Conservation (phyloP, 2,113 vertebrate species). For the Actinemys pallida region DNA sequence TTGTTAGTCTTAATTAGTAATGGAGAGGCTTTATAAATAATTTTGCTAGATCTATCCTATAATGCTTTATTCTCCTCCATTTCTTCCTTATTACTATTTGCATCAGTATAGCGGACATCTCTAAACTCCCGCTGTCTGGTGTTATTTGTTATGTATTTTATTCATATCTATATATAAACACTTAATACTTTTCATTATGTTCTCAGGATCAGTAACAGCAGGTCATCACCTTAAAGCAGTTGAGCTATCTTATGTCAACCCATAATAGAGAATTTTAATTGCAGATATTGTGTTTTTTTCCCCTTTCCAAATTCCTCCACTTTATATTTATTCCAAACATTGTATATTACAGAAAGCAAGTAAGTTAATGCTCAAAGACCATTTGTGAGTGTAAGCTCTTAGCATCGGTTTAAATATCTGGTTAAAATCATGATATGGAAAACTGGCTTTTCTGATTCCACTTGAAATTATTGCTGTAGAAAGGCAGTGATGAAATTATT, state of each 20-base stretch:
- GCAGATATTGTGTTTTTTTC: slow-evolving; percentile 24
- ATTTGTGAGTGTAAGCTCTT: not conserved
- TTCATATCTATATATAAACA: slow-evolving; percentile 65
- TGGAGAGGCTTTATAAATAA: not conserved
- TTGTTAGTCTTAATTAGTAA: not conserved
- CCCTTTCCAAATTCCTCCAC: not conserved
- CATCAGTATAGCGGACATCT: slow-evolving; percentile 38
- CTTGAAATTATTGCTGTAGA: slow-evolving; percentile 1
- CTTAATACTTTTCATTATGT: slow-evolving; percentile 58
- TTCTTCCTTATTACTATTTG: slow-evolving; percentile 22
- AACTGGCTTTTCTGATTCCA: not conserved
- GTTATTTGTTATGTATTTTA: slow-evolving; percentile 51
- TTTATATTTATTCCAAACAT: not conserved
- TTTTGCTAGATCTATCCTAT: slow-evolving; percentile 43
- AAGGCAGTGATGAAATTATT: not conserved
- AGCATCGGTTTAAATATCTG: not conserved
- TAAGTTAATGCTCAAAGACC: not conserved
- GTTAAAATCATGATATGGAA: not conserved
- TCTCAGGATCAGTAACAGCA: slow-evolving; percentile 60
- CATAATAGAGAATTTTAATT: slow-evolving; percentile 29
- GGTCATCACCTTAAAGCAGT: slow-evolving; percentile 46
- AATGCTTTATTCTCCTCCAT: not conserved
- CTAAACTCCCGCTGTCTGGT: not conserved
- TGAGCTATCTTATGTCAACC: slow-evolving; percentile 25
- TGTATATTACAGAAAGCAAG: not conserved